A percentile compares a stretch with the other conserved stretches of the same genome.
Evolutionary conservation across 2,888 invertebrate species (phyloP).

Genomic region (Ariolimax columbianus): DNA sequence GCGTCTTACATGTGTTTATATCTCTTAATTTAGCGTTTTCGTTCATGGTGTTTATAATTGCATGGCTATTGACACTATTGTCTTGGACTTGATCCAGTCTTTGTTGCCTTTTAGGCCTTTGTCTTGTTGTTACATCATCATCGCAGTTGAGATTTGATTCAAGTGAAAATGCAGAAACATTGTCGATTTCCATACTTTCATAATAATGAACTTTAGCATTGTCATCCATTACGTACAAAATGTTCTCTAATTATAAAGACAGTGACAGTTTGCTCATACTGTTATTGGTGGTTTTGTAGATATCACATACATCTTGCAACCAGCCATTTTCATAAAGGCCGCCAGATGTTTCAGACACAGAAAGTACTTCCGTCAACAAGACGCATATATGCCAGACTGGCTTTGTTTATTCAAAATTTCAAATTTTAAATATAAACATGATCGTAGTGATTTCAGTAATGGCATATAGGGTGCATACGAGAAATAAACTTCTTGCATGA

Average conservation of each 20-base stretch:
- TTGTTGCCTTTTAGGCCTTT: no score
- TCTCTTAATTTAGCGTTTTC: not conserved
- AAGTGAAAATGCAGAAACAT: not conserved
- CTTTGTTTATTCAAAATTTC: not conserved
- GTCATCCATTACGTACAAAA: not conserved
- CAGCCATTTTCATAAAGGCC: slow-evolving; percentile 23
- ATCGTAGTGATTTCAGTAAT: no score
- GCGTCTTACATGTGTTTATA: not conserved
- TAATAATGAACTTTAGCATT: no score
- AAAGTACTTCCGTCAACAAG: slow-evolving; percentile 23
- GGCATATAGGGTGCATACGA: no score
- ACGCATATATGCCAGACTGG: not conserved
- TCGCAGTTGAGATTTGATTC: not conserved
- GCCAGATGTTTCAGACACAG: not conserved
- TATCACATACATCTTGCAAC: no score
- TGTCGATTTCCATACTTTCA: slow-evolving; percentile 17
- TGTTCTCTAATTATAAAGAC: not conserved
- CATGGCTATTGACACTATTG: not conserved
- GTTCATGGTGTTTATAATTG: not conserved
- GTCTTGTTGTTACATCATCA: not conserved
- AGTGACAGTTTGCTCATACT: not conserved
- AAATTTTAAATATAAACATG: not conserved
- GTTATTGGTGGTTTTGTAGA: not conserved
- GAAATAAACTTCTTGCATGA: no score
- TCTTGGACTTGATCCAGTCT: no score